phyloP scores from a whole-genome alignment of 1,140 invertebrate species.

The Aphaenogaster floridana region DNA sequence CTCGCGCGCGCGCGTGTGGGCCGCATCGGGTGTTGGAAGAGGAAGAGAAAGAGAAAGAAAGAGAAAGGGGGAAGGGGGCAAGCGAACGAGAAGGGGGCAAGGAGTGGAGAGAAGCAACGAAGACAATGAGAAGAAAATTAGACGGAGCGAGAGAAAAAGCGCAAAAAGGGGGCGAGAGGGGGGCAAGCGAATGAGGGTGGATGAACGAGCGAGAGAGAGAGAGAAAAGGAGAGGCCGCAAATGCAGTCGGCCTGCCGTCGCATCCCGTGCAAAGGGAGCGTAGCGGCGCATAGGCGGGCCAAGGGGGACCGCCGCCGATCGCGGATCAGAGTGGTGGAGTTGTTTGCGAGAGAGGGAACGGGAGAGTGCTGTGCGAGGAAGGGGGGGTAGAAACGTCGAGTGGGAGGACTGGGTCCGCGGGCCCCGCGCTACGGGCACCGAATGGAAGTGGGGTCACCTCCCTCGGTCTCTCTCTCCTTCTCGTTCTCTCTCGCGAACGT shows the following conservation, averaged over 20 bases:
- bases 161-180: slow-evolving; percentile 20
- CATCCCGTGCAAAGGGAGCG: slow-evolving; percentile 62
- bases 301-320: slow-evolving; percentile 62
- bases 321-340: slow-evolving; percentile 39
- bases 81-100: not conserved
- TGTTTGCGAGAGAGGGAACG: slow-evolving; percentile 55
- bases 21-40: slow-evolving; percentile 63
- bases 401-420: slow-evolving; percentile 73
- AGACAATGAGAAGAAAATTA: slow-evolving; percentile 36
- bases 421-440: slow-evolving; percentile 58
- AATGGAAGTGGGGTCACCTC: slow-evolving; percentile 40
- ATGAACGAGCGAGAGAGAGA: slow-evolving; percentile 44
- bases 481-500: slow-evolving; percentile 4
- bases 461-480: slow-evolving; percentile 30
- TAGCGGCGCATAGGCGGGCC: slow-evolving; percentile 70
- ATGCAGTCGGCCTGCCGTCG: slow-evolving; percentile 52
- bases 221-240: not conserved
- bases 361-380: slow-evolving; percentile 30
- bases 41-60: slow-evolving; percentile 31
- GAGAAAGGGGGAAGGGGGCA: not conserved
- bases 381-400: slow-evolving; percentile 60
- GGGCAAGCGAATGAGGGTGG: slow-evolving; percentile 16
- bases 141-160: slow-evolving; percentile 66
- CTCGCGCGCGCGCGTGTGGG: slow-evolving; percentile 74
- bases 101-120: slow-evolving; percentile 48